phyloP scores from a whole-genome alignment of 2,888 invertebrate genomes.

The Eupithecia subumbrata region DNA sequence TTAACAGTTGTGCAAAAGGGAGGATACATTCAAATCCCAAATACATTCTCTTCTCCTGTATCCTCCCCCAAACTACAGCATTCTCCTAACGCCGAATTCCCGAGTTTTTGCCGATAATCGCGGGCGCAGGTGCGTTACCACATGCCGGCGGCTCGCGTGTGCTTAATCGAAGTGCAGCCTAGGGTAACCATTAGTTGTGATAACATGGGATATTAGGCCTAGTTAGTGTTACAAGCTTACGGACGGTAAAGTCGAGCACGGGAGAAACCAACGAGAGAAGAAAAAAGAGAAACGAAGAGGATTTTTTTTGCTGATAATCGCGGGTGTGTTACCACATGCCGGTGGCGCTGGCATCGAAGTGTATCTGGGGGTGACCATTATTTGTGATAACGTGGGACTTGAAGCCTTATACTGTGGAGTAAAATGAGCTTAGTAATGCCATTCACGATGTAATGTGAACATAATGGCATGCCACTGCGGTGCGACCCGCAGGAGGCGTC shows the following conservation, averaged over 20 bases:
- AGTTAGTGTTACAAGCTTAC: too few relatives aligned
- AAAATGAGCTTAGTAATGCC: too few relatives aligned
- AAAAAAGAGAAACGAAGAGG: too few relatives aligned
- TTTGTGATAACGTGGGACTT: neutral
- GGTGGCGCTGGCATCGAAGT: slow-evolving; percentile 26
- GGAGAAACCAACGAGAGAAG: too few relatives aligned
- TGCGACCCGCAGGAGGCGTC: too few relatives aligned
- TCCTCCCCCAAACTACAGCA: neutral
- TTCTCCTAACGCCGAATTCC: slow-evolving; percentile 19
- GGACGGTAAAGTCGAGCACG: too few relatives aligned
- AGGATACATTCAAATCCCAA: neutral
- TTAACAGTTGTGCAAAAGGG: neutral
- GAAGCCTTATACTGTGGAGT: neutral
- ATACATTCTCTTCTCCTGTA: neutral
- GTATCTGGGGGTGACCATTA: slow-evolving; percentile 28
- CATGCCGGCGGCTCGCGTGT: slow-evolving; percentile 41
- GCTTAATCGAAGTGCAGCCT: slow-evolving; percentile 39
- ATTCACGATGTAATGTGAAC: too few relatives aligned
- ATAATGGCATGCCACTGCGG: too few relatives aligned
- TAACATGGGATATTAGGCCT: neutral
- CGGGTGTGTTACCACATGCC: slow-evolving; percentile 41
- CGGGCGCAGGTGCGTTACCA: slow-evolving; percentile 43
- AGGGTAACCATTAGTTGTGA: slow-evolving; percentile 17
- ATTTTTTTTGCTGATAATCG: slow-evolving; percentile 28
- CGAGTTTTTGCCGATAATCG: slow-evolving; percentile 30